Evolutionary conservation across 2,888 invertebrate species (phyloP).

Genomic region (Perdita meconis): DNA sequence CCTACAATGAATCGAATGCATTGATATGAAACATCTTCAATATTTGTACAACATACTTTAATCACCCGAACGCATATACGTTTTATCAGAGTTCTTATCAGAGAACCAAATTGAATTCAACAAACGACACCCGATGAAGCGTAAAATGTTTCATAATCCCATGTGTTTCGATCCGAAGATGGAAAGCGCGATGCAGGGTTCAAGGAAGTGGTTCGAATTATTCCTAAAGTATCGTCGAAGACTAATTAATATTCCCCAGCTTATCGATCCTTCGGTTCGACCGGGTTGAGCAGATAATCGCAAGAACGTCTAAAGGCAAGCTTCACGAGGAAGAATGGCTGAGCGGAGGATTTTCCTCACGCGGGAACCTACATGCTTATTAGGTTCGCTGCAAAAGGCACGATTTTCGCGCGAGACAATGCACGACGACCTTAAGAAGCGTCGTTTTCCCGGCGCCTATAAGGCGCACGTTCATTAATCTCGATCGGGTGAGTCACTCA

Average conservation of each 20-base stretch:
- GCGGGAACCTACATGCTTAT: slow-evolving; percentile 37
- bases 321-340: slow-evolving; percentile 8
- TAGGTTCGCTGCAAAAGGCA: slow-evolving; percentile 49
- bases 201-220: slow-evolving; percentile 39
- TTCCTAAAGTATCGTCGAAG: slow-evolving; percentile 2
- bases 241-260: slow-evolving; percentile 9
- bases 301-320: neutral
- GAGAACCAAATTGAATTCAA: too few relatives aligned
- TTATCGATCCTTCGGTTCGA: slow-evolving; percentile 31
- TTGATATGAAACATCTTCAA: too few relatives aligned
- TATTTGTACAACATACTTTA: too few relatives aligned
- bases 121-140: slow-evolving; percentile 15
- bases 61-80: too few relatives aligned
- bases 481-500: slow-evolving; percentile 74
- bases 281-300: neutral
- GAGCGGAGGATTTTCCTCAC: slow-evolving; percentile 24
- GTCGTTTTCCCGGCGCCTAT: slow-evolving; percentile 73
- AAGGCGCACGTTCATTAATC: slow-evolving; percentile 73
- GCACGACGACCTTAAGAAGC: slow-evolving; percentile 64
- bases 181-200: slow-evolving; percentile 50
- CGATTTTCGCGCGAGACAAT: slow-evolving; percentile 69
- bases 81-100: too few relatives aligned
- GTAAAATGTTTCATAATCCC: neutral
- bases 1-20: too few relatives aligned
- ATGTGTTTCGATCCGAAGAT: neutral